Base-by-base conservation (phyloP, 35 echinoderm and acorn worm species). In the Nesometra sesokonis region DNA sequence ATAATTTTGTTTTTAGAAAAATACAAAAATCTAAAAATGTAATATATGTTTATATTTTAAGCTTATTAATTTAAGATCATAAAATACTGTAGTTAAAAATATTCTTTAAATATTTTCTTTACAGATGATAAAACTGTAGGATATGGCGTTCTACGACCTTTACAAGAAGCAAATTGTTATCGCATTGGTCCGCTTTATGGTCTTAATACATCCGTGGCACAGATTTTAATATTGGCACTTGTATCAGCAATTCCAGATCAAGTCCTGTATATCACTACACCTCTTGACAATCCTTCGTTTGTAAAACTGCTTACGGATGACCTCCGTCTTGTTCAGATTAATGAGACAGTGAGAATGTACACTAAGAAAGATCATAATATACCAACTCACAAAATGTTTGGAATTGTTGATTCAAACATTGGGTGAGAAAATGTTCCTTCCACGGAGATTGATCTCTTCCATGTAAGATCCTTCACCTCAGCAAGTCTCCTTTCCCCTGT, bases 361-460 rank as follows among this genome's bases (percentile, higher is more conserved):
- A 89, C 89, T 5, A 82, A 37, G 34, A 89, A 87, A 15, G 77
- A 89, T 40, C 91, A 90, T 0, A 82, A 84, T 0, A 77, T 93
- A 5, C 88, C 91, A 39, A 80, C 89, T 0, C 91, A 91, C 80
- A 97, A 97, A 85, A 82, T 91, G 35, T 97, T 97, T 88, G 94
- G 88, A 8, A 39, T 91, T 27, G 77, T 91, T 13, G 85, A 84
- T n/a, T 32, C 87, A 32, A 91, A 93, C 36, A 36, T 93, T 19
- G 94, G 91, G 39, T 93, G 79, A 37, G 8, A 27, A 11, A 67
- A 43, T 43, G 39, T 43, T n/a, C n/a, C n/a, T n/a, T n/a, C n/a
- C n/a, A n/a, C n/a, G n/a, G n/a, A n/a, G n/a, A n/a, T n/a, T n/a
- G n/a, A n/a, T n/a, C n/a, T n/a, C n/a, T n/a, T n/a, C n/a, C n/a